Evolutionary conservation across 2,888 invertebrate species (phyloP).

Genomic region (Meandrusa payeni): DNA sequence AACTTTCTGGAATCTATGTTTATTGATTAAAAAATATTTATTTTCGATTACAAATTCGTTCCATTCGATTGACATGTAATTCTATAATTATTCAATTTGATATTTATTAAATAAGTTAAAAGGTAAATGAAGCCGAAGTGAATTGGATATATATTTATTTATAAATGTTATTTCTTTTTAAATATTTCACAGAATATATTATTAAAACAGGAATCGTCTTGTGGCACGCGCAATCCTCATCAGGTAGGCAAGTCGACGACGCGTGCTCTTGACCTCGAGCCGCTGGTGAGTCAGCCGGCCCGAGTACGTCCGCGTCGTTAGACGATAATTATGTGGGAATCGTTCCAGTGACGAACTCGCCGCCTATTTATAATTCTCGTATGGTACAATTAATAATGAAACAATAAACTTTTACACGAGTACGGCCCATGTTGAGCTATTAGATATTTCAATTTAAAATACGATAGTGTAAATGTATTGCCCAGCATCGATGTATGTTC

Average conservation of each 20-base stretch:
- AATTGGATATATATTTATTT: too few relatives aligned
- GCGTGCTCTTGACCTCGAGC: conserved; percentile 72
- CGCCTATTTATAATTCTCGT: conserved; percentile 15
- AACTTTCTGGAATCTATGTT: too few relatives aligned
- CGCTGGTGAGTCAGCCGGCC: conserved; percentile 55
- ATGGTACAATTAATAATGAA: conserved; percentile 14
- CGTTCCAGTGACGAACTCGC: conserved; percentile 19
- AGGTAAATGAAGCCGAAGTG: too few relatives aligned
- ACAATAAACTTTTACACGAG: conserved; percentile 11
- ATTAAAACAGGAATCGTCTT: conserved; percentile 30
- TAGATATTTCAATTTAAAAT: too few relatives aligned
- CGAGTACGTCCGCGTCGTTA: conserved; percentile 30
- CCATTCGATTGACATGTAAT: too few relatives aligned
- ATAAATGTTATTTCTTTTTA: too few relatives aligned
- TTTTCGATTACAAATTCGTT: too few relatives aligned
- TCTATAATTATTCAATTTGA: too few relatives aligned
- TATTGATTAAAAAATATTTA: too few relatives aligned
- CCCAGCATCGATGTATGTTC: too few relatives aligned
- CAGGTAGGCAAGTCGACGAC: conserved; percentile 51
- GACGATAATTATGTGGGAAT: conserved; percentile 36
- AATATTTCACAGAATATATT: background rate
- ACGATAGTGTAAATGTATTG: too few relatives aligned
- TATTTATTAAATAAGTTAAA: too few relatives aligned
- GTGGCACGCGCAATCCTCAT: conserved; percentile 61
- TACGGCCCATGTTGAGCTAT: conserved; percentile 8